Conservation (phyloP, 2,113 vertebrate genomes). For the Nicator chloris region DNA sequence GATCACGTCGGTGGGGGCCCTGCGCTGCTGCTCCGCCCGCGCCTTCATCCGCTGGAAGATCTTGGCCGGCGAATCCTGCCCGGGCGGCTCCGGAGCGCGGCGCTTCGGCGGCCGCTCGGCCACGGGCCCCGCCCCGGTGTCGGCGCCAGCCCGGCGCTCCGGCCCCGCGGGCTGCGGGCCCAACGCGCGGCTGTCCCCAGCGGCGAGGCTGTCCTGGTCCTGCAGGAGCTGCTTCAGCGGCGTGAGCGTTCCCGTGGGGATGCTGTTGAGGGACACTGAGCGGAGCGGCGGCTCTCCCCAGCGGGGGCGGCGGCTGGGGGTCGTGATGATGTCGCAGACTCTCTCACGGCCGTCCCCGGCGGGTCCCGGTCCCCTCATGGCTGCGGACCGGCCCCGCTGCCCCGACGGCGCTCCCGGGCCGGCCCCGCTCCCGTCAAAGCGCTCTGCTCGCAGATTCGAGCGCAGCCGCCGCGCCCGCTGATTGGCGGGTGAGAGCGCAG, state of each 20-base stretch:
- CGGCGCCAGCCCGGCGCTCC: not conserved
- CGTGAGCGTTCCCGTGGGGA: constrained; percentile 1
- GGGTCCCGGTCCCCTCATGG: not conserved
- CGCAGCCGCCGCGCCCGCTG: not conserved
- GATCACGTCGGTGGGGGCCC: not conserved
- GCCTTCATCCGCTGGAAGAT: constrained; percentile 39
- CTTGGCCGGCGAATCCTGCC: not conserved
- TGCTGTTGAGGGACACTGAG: not conserved
- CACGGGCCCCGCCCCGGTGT: rapidly evolving
- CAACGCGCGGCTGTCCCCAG: not conserved
- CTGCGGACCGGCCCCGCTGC: too few species aligned
- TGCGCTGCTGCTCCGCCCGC: not conserved
- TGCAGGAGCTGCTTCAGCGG: constrained; percentile 48
- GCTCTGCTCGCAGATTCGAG: not conserved
- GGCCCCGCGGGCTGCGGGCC: rapidly evolving
- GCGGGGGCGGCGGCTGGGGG: not conserved
- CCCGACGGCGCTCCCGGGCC: too few species aligned
- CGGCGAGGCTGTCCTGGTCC: not conserved
- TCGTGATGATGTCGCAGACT: not conserved
- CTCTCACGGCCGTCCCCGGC: not conserved
- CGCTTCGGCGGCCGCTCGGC: not conserved
- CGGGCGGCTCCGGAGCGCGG: not conserved
- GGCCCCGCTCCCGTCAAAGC: not conserved
- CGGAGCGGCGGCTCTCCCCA: not conserved
- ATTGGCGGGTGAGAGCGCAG: not conserved